These are phyloP conservation scores for Zootoca vivipara DNA, from an alignment of 2,113 vertebrate species.

Conservation along the genomic window DNA sequence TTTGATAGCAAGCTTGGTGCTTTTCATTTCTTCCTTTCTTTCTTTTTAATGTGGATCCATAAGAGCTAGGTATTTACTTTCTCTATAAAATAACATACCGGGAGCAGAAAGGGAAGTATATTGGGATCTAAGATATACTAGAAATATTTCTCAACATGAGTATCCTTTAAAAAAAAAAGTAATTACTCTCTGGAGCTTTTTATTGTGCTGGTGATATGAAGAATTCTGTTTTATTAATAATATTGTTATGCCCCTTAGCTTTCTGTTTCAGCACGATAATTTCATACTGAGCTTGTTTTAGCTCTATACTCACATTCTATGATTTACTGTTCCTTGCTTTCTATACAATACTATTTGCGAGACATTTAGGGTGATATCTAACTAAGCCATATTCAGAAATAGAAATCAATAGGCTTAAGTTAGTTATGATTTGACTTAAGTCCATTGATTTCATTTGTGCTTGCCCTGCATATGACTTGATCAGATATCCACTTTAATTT, in stretches of 20 bases:
- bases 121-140: neutral
- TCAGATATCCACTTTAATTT: neutral
- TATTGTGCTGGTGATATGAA: neutral
- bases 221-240: neutral
- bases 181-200: neutral
- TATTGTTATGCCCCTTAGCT: slow-evolving; percentile 4
- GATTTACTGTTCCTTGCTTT: neutral
- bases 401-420: too few relatives aligned
- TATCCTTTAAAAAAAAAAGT: neutral
- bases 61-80: slow-evolving; percentile 4
- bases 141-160: neutral
- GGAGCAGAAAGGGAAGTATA: neutral
- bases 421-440: too few relatives aligned
- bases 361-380: neutral
- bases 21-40: neutral
- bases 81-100: neutral
- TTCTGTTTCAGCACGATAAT: neutral
- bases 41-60: slow-evolving; percentile 20
- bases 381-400: too few relatives aligned
- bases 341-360: neutral
- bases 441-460: too few relatives aligned
- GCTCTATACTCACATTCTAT: neutral
- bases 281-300: neutral
- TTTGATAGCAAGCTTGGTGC: neutral
- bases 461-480: too few relatives aligned